These are phyloP conservation scores for Anguilla anguilla DNA, from an alignment of 2,797 vertebrate genomes.

Conservation along the genomic window DNA sequence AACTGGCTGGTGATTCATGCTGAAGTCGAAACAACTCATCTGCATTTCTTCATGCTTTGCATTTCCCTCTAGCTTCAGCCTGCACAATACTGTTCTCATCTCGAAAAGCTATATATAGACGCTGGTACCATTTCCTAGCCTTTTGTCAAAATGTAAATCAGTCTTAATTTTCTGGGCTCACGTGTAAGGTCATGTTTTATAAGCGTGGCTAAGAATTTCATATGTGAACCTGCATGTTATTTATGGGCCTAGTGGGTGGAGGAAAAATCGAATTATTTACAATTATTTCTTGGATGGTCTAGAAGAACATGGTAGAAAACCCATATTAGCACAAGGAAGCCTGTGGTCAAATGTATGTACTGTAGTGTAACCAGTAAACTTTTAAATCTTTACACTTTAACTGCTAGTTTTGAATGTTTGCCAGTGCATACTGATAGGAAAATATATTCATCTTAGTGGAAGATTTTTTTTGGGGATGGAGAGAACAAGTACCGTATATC, in stretches of 20 bases:
- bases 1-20: slow-evolving; percentile 20
- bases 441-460: too few species aligned
- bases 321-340: too few species aligned
- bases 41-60: slow-evolving; percentile 8
- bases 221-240: background rate
- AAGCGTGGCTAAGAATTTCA: background rate
- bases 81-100: background rate
- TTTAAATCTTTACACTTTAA: background rate
- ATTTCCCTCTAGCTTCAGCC: slow-evolving; percentile 5
- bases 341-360: too few species aligned
- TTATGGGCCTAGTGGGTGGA: background rate
- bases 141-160: slow-evolving; percentile 3
- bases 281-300: background rate
- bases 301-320: background rate
- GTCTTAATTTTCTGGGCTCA: slow-evolving; percentile 2
- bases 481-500: too few species aligned
- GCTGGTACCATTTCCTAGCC: background rate
- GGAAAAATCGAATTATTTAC: background rate
- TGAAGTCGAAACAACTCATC: slow-evolving; percentile 16
- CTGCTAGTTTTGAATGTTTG: background rate
- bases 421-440: too few species aligned
- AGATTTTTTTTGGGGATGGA: too few species aligned
- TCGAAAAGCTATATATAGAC: background rate
- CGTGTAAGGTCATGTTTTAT: background rate
- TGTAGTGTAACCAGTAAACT: too few species aligned